A percentile compares a stretch with the other conserved stretches of the same genome.
Conservation (phyloP, 2,797 vertebrate genomes). For the Sylvia borin region DNA sequence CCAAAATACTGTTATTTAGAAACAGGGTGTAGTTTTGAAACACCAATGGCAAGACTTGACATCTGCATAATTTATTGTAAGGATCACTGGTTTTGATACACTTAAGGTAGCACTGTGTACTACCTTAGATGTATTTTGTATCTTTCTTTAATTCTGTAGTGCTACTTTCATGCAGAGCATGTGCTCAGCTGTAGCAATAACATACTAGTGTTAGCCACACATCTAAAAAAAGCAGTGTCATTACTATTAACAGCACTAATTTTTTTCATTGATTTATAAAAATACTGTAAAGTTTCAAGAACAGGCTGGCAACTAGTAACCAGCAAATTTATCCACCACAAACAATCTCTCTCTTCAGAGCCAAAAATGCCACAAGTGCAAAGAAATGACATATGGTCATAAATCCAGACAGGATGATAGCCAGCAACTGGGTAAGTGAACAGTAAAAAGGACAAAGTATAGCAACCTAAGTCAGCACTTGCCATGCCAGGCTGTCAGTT, state of each 20-base stretch:
- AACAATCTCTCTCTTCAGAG: background rate
- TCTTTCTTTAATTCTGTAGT: background rate
- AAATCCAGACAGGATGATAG: background rate
- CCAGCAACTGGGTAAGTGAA: background rate
- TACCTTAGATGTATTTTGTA: background rate
- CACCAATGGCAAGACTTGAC: background rate
- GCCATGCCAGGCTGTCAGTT: background rate
- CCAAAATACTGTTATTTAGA: background rate
- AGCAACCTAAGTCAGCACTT: background rate
- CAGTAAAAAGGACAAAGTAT: background rate
- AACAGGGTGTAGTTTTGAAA: background rate
- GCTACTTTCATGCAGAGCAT: background rate
- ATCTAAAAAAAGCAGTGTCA: background rate
- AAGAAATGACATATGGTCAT: background rate
- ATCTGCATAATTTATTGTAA: background rate
- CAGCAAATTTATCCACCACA: background rate
- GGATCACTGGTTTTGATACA: background rate
- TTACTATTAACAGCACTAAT: background rate
- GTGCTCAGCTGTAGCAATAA: background rate
- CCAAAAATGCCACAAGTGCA: background rate
- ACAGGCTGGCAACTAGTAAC: background rate
- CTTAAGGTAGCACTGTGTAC: fast-evolving
- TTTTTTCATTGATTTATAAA: background rate
- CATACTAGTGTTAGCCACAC: background rate
- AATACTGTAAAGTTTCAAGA: background rate